Percentiles rank a stretch among this genome's conserved stretches.
phyloP scores from a whole-genome alignment of 1,140 invertebrate genomes.

The Diachasma alloeum region DNA sequence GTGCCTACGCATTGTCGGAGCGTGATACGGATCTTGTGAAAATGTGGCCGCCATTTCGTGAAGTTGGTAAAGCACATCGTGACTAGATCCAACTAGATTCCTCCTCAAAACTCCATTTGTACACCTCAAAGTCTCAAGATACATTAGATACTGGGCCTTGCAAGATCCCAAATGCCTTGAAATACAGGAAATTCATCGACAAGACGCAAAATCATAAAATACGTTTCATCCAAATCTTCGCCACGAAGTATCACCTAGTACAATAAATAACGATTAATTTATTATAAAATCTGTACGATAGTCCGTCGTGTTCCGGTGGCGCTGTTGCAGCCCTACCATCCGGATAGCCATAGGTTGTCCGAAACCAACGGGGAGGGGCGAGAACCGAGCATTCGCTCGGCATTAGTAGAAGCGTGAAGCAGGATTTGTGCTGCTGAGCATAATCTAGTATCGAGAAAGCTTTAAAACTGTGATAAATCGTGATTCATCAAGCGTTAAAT shows the following conservation, averaged over 20 bases:
- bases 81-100: no score
- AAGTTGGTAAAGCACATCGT: neutral
- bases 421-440: neutral
- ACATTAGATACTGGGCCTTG: no score
- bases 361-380: neutral
- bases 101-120: neutral
- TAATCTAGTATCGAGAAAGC: neutral
- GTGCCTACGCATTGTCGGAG: neutral
- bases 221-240: no score
- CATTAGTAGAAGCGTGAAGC: neutral
- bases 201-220: no score
- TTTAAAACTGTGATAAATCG: neutral
- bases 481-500: neutral
- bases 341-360: neutral
- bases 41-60: neutral
- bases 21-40: neutral
- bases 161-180: no score
- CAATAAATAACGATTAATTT: neutral
- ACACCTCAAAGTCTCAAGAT: no score
- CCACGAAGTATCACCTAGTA: neutral
- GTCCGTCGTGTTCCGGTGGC: conserved; percentile 2
- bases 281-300: neutral
- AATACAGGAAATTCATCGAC: no score
- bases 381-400: neutral
- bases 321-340: neutral